Conservation (phyloP, 1,140 invertebrate species). For the Akabosia matsudoensis region DNA sequence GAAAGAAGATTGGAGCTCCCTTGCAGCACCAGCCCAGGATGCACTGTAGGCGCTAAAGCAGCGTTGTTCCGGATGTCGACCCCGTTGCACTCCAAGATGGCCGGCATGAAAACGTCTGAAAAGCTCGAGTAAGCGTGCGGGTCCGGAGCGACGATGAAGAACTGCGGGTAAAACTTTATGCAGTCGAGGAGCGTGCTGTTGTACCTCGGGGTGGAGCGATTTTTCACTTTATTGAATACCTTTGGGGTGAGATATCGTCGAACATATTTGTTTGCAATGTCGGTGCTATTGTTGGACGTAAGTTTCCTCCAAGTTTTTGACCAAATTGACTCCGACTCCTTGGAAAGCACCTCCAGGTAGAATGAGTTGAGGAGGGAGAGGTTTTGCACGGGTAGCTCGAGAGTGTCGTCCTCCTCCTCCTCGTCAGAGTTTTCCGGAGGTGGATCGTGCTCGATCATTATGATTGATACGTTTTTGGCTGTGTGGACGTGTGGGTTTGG, state of each 20-base stretch:
- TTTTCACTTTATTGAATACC: conserved; percentile 22
- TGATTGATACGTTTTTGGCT: not conserved
- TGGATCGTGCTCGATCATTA: not conserved
- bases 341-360: conserved; percentile 10
- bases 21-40: conserved; percentile 60
- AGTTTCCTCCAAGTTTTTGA: conserved; percentile 68
- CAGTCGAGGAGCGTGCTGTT: conserved; percentile 40
- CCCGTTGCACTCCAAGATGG: conserved; percentile 68
- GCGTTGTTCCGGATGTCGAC: conserved; percentile 15
- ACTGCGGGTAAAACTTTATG: conserved; percentile 46
- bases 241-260: not conserved
- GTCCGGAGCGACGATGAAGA: conserved; percentile 62
- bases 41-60: conserved; percentile 53
- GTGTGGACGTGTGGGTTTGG: not conserved
- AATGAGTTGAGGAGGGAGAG: not conserved
- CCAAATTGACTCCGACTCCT: conserved; percentile 66
- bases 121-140: conserved; percentile 75
- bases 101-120: conserved; percentile 68
- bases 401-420: not conserved
- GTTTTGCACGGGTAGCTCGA: not conserved
- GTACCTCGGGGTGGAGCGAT: conserved; percentile 29
- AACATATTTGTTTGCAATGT: conserved; percentile 52
- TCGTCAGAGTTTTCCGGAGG: conserved; percentile 27
- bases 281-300: conserved; percentile 54
- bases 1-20: conserved; percentile 63